Conservation (phyloP, 2,888 invertebrate genomes). For the Papilio elwesi region DNA sequence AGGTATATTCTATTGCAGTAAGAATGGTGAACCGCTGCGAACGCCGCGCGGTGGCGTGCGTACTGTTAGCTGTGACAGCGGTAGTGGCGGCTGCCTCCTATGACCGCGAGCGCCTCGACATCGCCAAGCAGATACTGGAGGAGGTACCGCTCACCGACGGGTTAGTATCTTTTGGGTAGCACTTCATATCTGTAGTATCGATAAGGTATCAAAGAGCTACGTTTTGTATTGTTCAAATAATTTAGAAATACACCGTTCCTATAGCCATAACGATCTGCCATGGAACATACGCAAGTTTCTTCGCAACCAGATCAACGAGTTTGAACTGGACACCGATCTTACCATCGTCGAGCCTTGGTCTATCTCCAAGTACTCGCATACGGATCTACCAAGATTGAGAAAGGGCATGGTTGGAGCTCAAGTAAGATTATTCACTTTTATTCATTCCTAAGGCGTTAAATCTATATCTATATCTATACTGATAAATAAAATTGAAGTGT, state of each 20-base stretch:
- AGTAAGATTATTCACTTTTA: slow-evolving; percentile 62
- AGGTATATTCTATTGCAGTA: slow-evolving; percentile 51
- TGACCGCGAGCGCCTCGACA: slow-evolving; percentile 84
- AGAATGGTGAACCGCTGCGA: slow-evolving; percentile 70
- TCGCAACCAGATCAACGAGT: slow-evolving; percentile 87
- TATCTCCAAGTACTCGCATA: slow-evolving; percentile 87
- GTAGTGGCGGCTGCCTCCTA: slow-evolving; percentile 81
- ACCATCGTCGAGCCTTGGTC: slow-evolving; percentile 86
- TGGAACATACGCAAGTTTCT: slow-evolving; percentile 90
- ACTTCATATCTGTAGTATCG: neutral
- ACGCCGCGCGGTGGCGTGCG: slow-evolving; percentile 66
- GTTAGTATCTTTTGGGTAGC: slow-evolving; percentile 57
- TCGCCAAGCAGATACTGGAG: slow-evolving; percentile 85
- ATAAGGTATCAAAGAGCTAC: neutral
- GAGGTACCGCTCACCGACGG: slow-evolving; percentile 88
- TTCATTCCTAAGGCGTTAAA: no score
- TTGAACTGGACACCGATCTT: slow-evolving; percentile 85
- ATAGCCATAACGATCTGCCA: slow-evolving; percentile 87
- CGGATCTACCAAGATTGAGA: slow-evolving; percentile 86
- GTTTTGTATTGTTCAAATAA: neutral
- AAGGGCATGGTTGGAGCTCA: slow-evolving; percentile 89
- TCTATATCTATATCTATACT: no score
- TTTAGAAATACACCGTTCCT: slow-evolving; percentile 39
- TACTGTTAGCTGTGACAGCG: slow-evolving; percentile 80
- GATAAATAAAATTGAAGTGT: no score